These are phyloP conservation scores for Nysson spinosus DNA, from an alignment of 2,888 invertebrate genomes.

Conservation along the genomic window DNA sequence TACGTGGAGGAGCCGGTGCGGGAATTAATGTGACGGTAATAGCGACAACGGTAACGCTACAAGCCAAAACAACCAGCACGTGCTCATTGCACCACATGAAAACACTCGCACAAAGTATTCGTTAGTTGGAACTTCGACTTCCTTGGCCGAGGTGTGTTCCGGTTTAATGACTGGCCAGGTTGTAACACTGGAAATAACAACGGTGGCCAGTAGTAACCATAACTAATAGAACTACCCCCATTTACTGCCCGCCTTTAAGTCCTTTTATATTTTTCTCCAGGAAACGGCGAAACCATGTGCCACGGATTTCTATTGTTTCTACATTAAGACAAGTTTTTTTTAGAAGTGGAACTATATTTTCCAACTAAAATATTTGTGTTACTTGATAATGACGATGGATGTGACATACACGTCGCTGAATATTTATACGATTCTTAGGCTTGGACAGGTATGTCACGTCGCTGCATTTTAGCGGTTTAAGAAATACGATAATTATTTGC, in stretches of 20 bases:
- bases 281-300: background rate
- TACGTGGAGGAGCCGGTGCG: background rate
- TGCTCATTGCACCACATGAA: conserved; percentile 3
- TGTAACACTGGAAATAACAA: conserved; percentile 26
- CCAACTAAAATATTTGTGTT: no score
- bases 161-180: conserved; percentile 32
- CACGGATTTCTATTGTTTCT: background rate
- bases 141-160: conserved; percentile 16
- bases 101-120: conserved; percentile 20
- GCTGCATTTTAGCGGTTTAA: no score
- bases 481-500: no score
- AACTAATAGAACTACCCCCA: conserved; percentile 22
- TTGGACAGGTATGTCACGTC: no score
- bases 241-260: conserved; percentile 7
- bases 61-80: conserved; percentile 10
- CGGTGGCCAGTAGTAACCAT: conserved; percentile 26
- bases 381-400: no score
- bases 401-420: no score
- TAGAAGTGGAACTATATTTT: no score
- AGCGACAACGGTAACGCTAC: conserved; percentile 3
- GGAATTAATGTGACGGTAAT: background rate
- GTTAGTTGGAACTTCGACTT: conserved; percentile 27
- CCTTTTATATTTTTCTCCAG: no score
- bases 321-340: no score
- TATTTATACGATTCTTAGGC: no score